Base-by-base conservation (phyloP, 2,797 vertebrate species). In the Capromys pilorides region DNA sequence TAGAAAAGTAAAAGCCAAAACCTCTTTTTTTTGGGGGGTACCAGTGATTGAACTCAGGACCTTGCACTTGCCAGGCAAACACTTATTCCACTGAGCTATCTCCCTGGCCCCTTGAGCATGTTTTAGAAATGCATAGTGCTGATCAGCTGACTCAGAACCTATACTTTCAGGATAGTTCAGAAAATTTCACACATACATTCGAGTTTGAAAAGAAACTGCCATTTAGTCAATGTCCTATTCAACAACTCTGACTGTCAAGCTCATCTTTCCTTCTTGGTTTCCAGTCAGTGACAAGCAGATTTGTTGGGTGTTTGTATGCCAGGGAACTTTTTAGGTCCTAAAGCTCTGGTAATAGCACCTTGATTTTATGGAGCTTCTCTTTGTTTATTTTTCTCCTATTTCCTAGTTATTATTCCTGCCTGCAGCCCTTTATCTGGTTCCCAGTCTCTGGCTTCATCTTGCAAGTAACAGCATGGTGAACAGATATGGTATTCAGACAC, bases 341-440 rank as follows among this genome's bases (percentile, higher is more conserved):
- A 49, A 51, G 5, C 51, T 13, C 26, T 26, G n/a, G 28, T n/a
- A 18, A n/a, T 6, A 80, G 10, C 39, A 49, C 31, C 8, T 12
- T 54, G 5, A 3, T 26, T 57, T 67, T 57, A 39, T 6, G 22
- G 21, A 86, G 14, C 24, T 83, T n/a, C 22, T 49, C 26, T 57
- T 69, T 11, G 31, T 28, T 62, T 5, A 8, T 28, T 86, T 78
- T 79, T 33, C 12, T 16, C 6, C 13, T 19, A n/a, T 73, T 67
- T 66, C 33, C 39, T 59, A 61, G 31, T 26, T 81, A 12, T 57
- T 45, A 22, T 4, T 18, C 16, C 49, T 11, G 8, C 22, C 24
- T 6, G 5, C 1, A 26, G 5, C 2, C 1, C 22, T 1, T 3
- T 59, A 31, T 22, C 49, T 36, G 24, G 31, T 24, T 26, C 39